Conservation (phyloP, 2,888 invertebrate species). For the Mesorhabditis spiculigera region DNA sequence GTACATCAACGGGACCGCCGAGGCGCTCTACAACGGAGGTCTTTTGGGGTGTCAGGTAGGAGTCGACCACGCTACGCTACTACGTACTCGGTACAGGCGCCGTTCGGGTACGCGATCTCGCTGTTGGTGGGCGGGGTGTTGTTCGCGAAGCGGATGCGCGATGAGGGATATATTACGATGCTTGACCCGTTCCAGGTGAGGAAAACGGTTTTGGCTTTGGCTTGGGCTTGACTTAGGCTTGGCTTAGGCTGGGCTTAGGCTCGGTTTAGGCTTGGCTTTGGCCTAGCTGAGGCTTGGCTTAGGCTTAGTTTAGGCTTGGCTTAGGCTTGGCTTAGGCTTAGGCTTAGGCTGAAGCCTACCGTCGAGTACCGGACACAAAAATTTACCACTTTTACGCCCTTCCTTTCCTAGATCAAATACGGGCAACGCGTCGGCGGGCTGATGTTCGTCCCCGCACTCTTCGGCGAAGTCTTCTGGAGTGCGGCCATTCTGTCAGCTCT, state of each 20-base stretch:
- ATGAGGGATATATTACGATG: conserved; percentile 91
- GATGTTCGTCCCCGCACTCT: conserved; percentile 88
- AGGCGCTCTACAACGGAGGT: conserved; percentile 87
- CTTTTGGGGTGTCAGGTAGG: conserved; percentile 77
- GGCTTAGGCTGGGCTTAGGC: no score
- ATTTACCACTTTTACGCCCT: neutral
- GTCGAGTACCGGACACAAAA: neutral
- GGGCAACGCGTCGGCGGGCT: conserved; percentile 96
- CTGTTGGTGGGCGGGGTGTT: conserved; percentile 89
- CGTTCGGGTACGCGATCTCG: conserved; percentile 95
- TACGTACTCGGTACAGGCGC: conserved; percentile 67
- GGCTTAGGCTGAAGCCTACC: no score
- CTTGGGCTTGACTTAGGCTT: no score
- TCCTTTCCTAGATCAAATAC: conserved; percentile 76
- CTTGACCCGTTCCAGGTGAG: conserved; percentile 76
- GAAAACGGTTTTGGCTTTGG: neutral
- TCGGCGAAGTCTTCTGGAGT: conserved; percentile 98
- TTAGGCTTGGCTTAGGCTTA: no score
- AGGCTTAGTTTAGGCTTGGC: no score
- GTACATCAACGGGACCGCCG: conserved; percentile 97
- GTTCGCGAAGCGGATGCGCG: conserved; percentile 95
- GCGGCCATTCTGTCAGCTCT: conserved; percentile 93
- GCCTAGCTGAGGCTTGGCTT: no score
- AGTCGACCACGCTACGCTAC: neutral
- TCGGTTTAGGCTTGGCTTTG: no score